phyloP scores from a whole-genome alignment of 1,140 invertebrate species.

The Zophobas atratus region DNA sequence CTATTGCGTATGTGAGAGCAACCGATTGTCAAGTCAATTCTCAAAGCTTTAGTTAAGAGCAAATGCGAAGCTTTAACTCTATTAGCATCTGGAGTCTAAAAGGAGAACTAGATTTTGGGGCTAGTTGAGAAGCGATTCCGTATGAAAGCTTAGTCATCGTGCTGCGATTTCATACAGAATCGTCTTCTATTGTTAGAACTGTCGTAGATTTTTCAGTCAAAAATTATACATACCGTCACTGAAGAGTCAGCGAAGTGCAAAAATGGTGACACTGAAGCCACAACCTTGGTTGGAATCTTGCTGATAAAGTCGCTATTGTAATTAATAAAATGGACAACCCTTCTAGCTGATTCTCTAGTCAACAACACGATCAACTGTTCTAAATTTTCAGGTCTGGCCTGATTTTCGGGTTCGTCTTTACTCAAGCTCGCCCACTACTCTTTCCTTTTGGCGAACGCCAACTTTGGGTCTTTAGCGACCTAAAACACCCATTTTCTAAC shows the following conservation, averaged over 20 bases:
- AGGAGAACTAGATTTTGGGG: slow-evolving; percentile 37
- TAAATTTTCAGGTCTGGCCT: slow-evolving; percentile 81
- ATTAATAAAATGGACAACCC: slow-evolving; percentile 83
- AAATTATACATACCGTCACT: slow-evolving; percentile 56
- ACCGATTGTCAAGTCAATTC: slow-evolving; percentile 54
- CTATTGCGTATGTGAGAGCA: slow-evolving; percentile 51
- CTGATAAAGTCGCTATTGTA: slow-evolving; percentile 72
- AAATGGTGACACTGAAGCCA: slow-evolving; percentile 43
- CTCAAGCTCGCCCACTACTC: slow-evolving; percentile 80
- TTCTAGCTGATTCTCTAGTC: slow-evolving; percentile 80
- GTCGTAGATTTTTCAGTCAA: too few relatives aligned
- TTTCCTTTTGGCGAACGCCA: slow-evolving; percentile 81
- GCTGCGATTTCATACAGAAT: too few relatives aligned
- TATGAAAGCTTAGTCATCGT: background rate
- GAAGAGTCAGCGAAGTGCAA: slow-evolving; percentile 58
- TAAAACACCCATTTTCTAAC: slow-evolving; percentile 62
- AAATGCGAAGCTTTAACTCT: slow-evolving; percentile 42
- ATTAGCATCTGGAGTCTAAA: slow-evolving; percentile 44
- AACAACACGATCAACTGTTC: slow-evolving; percentile 83
- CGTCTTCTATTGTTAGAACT: too few relatives aligned
- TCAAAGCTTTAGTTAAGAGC: slow-evolving; percentile 48
- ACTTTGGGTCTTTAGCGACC: slow-evolving; percentile 83
- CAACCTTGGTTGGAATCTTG: slow-evolving; percentile 71
- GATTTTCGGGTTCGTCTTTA: slow-evolving; percentile 85
- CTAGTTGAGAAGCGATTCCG: too few relatives aligned